These are phyloP conservation scores for Dendroctonus valens DNA, from an alignment of 1,140 invertebrate species.

Conservation along the genomic window DNA sequence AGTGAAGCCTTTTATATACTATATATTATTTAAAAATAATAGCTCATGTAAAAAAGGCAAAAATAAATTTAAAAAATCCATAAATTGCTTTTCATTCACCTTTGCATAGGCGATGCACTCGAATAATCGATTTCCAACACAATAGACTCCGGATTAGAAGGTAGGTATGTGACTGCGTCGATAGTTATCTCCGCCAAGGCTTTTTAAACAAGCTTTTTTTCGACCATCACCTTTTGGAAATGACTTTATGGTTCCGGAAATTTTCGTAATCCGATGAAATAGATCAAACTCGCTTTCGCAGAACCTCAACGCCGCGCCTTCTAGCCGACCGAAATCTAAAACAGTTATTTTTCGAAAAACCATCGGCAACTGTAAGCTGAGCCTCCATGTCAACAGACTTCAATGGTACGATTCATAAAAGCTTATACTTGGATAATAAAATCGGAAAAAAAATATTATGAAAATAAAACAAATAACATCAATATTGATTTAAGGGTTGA, in stretches of 20 bases:
- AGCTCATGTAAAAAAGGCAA: too few species aligned
- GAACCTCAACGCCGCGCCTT: not conserved
- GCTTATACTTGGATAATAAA: too few species aligned
- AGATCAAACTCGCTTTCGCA: not conserved
- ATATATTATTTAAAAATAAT: too few species aligned
- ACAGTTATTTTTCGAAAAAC: too few species aligned
- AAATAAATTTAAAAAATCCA: not conserved
- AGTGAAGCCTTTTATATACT: too few species aligned
- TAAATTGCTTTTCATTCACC: constrained; percentile 6
- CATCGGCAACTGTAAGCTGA: too few species aligned
- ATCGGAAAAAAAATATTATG: too few species aligned
- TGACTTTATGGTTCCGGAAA: constrained; percentile 3
- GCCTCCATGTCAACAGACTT: too few species aligned
- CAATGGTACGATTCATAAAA: too few species aligned
- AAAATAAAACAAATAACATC: too few species aligned
- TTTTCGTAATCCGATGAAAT: not conserved
- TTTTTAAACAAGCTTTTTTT: constrained; percentile 2
- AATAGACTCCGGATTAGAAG: constrained; percentile 5
- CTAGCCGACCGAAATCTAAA: too few species aligned
- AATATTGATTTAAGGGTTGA: too few species aligned
- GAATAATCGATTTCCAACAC: constrained; percentile 1
- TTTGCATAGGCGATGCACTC: constrained; percentile 5
- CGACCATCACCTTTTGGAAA: constrained; percentile 1
- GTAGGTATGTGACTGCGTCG: constrained; percentile 2
- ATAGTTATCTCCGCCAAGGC: not conserved